Conservation (phyloP, 2,797 vertebrate species). For the Poecile montanus region DNA sequence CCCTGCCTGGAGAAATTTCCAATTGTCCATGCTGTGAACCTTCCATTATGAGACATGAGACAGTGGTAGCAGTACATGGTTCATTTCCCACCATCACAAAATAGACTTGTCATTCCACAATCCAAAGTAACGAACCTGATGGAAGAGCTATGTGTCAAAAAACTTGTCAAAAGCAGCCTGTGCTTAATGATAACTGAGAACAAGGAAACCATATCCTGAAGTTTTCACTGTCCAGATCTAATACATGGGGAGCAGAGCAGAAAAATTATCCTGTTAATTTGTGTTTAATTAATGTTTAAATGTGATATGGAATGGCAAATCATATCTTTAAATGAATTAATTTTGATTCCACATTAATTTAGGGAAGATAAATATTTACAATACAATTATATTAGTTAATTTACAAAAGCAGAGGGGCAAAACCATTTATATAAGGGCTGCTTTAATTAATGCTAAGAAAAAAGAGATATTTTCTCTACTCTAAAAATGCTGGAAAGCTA, state of each 20-base stretch:
- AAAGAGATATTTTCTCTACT: not conserved
- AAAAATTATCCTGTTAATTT: conserved; percentile 42
- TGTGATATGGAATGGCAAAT: conserved; percentile 27
- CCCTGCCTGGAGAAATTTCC: conserved; percentile 70
- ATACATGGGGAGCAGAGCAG: not conserved
- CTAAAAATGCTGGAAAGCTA: conserved; percentile 32
- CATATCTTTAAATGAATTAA: conserved; percentile 56
- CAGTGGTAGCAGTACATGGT: conserved; percentile 61
- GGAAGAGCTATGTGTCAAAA: conserved; percentile 72
- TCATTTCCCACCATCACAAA: conserved; percentile 73
- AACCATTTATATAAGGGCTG: conserved; percentile 23
- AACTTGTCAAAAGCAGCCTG: conserved; percentile 61
- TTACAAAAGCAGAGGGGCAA: conserved; percentile 50
- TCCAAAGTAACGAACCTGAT: conserved; percentile 66
- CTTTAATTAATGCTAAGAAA: conserved; percentile 16
- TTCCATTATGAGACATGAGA: conserved; percentile 75
- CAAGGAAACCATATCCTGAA: conserved; percentile 20
- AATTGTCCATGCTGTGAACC: conserved; percentile 72
- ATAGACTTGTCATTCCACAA: conserved; percentile 72
- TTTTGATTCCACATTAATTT: conserved; percentile 54
- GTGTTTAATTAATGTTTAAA: not conserved
- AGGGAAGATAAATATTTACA: conserved; percentile 64
- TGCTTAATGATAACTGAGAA: conserved; percentile 50
- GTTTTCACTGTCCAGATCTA: conserved; percentile 17
- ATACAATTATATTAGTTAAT: conserved; percentile 47